A percentile compares a stretch with the other conserved stretches of the same genome.
Evolutionary conservation across 1,140 invertebrate species (phyloP).

Genomic region (Maniola jurtina): DNA sequence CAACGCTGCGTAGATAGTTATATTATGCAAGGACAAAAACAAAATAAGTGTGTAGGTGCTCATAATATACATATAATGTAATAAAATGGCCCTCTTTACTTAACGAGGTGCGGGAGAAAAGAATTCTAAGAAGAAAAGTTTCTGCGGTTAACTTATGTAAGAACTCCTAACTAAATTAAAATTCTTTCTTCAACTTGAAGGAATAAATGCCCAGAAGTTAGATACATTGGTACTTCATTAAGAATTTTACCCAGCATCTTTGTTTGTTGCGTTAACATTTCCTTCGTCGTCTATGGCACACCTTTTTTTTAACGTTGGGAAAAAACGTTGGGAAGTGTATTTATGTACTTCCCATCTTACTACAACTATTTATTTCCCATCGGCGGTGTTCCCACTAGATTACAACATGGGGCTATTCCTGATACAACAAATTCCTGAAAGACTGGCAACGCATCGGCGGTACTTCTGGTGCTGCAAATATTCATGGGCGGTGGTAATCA

Average conservation of each 20-base stretch:
- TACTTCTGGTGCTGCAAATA: no score
- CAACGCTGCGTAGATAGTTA: not conserved
- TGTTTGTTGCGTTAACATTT: not conserved
- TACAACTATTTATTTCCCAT: no score
- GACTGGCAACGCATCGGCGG: no score
- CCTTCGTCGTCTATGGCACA: not conserved
- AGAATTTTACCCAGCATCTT: not conserved
- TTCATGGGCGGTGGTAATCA: no score
- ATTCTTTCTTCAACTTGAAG: conserved; percentile 3
- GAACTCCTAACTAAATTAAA: conserved; percentile 4
- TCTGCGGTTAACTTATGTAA: conserved; percentile 1
- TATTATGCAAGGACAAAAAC: not conserved
- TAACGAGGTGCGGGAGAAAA: not conserved
- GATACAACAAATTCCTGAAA: no score
- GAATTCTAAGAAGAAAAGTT: conserved; percentile 2
- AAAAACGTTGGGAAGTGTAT: no score
- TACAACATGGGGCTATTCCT: no score
- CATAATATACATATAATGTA: not conserved
- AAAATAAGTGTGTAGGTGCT: not conserved
- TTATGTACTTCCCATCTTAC: no score
- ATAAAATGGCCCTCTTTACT: not conserved
- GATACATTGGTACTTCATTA: not conserved
- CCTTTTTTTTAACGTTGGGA: no score
- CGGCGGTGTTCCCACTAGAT: no score
- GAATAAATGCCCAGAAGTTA: not conserved